Evolutionary conservation across 2,797 vertebrate species (phyloP).

Genomic region (Gorsachius magnificus): DNA sequence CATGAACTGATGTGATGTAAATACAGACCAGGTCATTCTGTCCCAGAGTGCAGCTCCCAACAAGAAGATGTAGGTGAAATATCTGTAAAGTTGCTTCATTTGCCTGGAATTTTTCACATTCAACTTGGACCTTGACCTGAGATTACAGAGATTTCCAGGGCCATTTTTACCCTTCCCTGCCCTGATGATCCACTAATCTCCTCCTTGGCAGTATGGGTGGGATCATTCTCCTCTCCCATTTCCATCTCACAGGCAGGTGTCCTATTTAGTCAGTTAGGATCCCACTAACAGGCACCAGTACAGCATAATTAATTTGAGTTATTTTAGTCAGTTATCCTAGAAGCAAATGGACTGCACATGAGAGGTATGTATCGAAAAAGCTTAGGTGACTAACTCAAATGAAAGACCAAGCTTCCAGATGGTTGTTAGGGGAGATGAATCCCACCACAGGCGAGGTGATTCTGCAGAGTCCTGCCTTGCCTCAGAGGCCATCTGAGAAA

Average conservation of each 20-base stretch:
- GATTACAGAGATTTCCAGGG: not conserved
- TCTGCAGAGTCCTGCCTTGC: not conserved
- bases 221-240: not conserved
- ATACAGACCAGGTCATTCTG: not conserved
- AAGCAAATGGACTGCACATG: not conserved
- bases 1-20: not conserved
- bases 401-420: not conserved
- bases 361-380: not conserved
- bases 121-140: not conserved
- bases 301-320: not conserved
- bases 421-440: not conserved
- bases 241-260: not conserved
- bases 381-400: not conserved
- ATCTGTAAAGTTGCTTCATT: not conserved
- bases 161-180: not conserved
- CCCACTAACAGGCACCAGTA: not conserved
- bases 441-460: not conserved
- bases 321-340: not conserved
- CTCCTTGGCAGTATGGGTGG: not conserved
- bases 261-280: not conserved
- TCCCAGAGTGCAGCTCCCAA: fast-evolving
- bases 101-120: not conserved
- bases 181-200: not conserved
- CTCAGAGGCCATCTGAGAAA: not conserved
- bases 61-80: not conserved